Evolutionary conservation across 1,140 invertebrate species (phyloP).

Genomic region (Sminthurides bifidus): DNA sequence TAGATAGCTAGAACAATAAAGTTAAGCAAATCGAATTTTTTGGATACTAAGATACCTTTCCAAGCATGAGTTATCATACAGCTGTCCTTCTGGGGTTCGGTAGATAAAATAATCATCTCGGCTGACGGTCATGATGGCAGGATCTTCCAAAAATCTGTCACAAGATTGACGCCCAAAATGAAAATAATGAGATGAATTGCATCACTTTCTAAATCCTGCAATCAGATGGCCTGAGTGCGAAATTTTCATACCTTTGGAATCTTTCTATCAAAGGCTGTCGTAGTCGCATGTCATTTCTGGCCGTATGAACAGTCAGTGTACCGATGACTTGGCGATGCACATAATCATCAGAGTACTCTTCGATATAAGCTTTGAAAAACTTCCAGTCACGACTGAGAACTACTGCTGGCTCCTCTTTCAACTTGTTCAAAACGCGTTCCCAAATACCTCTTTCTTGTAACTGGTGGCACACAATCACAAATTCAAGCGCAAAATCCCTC

Average conservation of each 20-base stretch:
- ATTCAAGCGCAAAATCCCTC: neutral
- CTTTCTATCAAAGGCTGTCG: neutral
- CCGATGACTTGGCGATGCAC: neutral
- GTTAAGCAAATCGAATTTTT: slow-evolving; percentile 33
- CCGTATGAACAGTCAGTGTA: neutral
- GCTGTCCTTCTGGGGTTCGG: slow-evolving; percentile 71
- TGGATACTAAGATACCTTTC: slow-evolving; percentile 49
- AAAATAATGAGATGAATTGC: too few relatives aligned
- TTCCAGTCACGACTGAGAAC: neutral
- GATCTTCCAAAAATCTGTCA: slow-evolving; percentile 43
- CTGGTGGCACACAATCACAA: neutral
- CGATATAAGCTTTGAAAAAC: neutral
- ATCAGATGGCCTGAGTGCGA: neutral
- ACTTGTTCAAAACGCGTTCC: neutral
- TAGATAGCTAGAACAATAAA: neutral
- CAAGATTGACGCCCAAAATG: too few relatives aligned
- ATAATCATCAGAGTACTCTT: neutral
- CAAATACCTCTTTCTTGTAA: neutral
- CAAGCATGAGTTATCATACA: slow-evolving; percentile 82
- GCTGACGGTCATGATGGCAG: slow-evolving; percentile 54
- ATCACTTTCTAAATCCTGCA: too few relatives aligned
- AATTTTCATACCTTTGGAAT: neutral
- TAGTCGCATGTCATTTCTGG: neutral
- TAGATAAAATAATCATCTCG: slow-evolving; percentile 82
- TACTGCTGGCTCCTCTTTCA: neutral